Conservation (phyloP, 1,140 invertebrate species). For the Halictus rubicundus region DNA sequence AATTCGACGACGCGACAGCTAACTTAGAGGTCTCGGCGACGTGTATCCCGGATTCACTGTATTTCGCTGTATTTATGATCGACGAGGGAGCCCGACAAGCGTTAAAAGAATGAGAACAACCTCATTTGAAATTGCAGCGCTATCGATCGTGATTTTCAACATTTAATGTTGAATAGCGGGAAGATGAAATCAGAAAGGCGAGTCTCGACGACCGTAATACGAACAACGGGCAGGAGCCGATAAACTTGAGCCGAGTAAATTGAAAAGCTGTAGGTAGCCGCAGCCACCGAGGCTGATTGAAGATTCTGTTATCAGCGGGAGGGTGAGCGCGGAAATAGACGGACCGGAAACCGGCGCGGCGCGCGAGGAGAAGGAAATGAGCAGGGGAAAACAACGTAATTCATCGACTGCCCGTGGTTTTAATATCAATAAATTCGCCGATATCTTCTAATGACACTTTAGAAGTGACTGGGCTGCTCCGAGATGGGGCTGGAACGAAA, state of each 20-base stretch:
- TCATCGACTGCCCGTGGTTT: not conserved
- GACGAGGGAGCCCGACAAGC: no score
- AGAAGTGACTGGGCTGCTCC: not conserved
- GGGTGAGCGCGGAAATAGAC: not conserved
- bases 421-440: not conserved
- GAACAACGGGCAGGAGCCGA: not conserved
- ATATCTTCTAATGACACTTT: not conserved
- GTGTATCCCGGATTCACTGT: no score
- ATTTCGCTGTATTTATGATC: no score
- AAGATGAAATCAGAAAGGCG: not conserved
- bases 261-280: not conserved
- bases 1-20: no score
- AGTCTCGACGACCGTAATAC: not conserved
- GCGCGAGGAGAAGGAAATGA: not conserved
- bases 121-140: no score
- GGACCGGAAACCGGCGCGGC: not conserved
- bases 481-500: not conserved
- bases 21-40: no score
- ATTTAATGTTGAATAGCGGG: no score
- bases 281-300: not conserved
- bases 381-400: slow-evolving; percentile 3
- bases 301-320: slow-evolving; percentile 15
- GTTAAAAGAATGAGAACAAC: no score
- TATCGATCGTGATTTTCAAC: no score
- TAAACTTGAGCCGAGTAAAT: not conserved